These are phyloP conservation scores for Etia nguti DNA, from an alignment of 2,113 vertebrate genomes.

Conservation along the genomic window DNA sequence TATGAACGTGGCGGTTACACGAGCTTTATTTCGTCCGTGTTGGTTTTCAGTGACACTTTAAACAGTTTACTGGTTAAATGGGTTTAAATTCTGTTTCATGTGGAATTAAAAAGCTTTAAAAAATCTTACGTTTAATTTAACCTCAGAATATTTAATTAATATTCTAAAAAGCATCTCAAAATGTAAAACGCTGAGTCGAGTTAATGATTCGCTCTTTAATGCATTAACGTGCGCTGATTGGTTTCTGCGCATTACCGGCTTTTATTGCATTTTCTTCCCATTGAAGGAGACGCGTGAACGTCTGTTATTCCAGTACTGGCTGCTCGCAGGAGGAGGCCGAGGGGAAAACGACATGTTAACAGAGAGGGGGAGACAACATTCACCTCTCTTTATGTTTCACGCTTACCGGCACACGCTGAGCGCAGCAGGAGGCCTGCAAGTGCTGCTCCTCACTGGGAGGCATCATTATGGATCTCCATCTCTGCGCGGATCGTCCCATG, in stretches of 20 bases:
- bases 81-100: background rate
- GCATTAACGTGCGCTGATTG: background rate
- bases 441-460: background rate
- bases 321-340: background rate
- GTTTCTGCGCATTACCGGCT: background rate
- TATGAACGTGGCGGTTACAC: too few species aligned
- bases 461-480: background rate
- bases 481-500: background rate
- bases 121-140: background rate
- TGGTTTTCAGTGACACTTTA: background rate
- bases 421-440: background rate
- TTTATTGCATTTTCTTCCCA: background rate
- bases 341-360: background rate
- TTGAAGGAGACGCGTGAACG: background rate
- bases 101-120: background rate
- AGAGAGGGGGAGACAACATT: background rate
- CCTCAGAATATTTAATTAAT: background rate
- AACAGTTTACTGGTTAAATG: background rate
- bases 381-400: background rate
- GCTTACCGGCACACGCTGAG: background rate
- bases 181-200: background rate
- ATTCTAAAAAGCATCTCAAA: background rate
- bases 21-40: too few species aligned
- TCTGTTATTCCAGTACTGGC: background rate
- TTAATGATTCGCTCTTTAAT: background rate